Conservation (phyloP, 2,797 vertebrate genomes). For the Amazonetta brasiliensis region DNA sequence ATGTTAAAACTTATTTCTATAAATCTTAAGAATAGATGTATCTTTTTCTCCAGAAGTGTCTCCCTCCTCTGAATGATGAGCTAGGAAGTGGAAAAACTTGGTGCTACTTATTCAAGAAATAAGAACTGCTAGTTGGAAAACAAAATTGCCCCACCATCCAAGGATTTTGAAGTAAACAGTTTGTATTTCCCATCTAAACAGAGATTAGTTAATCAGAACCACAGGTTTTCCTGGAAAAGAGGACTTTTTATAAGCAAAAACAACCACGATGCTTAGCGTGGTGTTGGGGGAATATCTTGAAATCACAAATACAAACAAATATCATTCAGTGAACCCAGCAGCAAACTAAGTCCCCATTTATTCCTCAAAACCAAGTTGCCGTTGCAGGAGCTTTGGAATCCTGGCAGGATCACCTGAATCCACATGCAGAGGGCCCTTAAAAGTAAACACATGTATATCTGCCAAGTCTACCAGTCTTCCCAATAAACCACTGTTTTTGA, state of each 20-base stretch:
- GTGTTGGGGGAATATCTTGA: neutral
- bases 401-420: neutral
- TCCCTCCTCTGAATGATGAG: neutral
- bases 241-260: neutral
- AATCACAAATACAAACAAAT: neutral
- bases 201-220: neutral
- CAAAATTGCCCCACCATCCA: neutral
- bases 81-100: neutral
- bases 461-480: neutral
- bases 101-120: neutral
- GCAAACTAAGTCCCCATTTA: neutral
- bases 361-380: neutral
- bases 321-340: neutral
- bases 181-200: neutral
- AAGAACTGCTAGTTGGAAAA: neutral
- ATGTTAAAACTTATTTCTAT: neutral
- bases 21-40: neutral
- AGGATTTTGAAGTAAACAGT: neutral
- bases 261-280: neutral
- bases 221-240: neutral
- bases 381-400: neutral
- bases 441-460: neutral
- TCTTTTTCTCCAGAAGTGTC: neutral
- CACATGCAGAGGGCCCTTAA: neutral
- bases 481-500: neutral